phyloP scores from a whole-genome alignment of 2,113 vertebrate species.

The Morone saxatilis region DNA sequence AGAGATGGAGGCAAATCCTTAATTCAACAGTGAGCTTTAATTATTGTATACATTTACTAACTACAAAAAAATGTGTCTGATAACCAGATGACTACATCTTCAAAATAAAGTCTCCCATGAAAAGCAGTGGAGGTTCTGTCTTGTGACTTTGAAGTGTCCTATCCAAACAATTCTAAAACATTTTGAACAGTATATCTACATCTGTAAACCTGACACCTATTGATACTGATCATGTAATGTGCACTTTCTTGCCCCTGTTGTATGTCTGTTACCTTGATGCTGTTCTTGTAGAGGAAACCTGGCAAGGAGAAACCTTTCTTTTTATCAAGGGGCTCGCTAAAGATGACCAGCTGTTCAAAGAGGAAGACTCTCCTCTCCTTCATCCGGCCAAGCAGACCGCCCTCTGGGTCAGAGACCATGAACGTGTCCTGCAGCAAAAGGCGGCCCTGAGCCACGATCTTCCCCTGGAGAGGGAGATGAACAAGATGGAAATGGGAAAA shows the following conservation, averaged over 20 bases:
- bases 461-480: conserved; percentile 85
- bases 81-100: too few species aligned
- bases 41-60: background rate
- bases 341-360: conserved; percentile 98
- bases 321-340: conserved; percentile 97
- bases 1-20: background rate
- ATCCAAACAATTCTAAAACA: too few species aligned
- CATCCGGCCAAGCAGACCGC: conserved; percentile 89
- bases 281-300: conserved; percentile 97
- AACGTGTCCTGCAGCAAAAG: conserved; percentile 97
- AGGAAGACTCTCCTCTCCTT: conserved; percentile 97
- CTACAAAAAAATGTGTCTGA: too few species aligned
- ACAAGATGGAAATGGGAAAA: background rate
- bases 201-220: background rate
- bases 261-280: conserved; percentile 91
- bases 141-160: too few species aligned
- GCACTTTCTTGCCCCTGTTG: background rate
- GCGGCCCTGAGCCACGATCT: conserved; percentile 98
- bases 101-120: too few species aligned
- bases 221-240: background rate
- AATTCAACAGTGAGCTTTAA: background rate
- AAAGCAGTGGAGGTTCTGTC: too few species aligned
- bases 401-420: conserved; percentile 93
- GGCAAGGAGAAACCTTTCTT: conserved; percentile 97
- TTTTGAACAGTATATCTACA: too few species aligned